Percentiles rank a stretch among this genome's conserved stretches.
Conservation (phyloP, 1,140 invertebrate species). For the Leptinotarsa lineolata region DNA sequence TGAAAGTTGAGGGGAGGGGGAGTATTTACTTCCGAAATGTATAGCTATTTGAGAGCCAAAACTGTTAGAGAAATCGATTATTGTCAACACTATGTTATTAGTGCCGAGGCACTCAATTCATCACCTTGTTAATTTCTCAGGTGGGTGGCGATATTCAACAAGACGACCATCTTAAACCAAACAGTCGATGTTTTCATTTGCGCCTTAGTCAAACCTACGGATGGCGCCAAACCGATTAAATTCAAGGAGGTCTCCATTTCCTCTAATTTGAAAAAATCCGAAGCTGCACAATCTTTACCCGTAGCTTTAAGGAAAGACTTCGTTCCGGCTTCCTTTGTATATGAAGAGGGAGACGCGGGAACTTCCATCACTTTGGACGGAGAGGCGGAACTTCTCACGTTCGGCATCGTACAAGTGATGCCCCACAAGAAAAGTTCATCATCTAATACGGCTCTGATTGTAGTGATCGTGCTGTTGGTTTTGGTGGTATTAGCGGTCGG, state of each 20-base stretch:
- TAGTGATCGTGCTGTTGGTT: background rate
- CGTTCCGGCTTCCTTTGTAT: background rate
- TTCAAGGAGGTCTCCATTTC: conserved; percentile 9
- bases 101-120: too few species aligned
- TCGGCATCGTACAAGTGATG: background rate
- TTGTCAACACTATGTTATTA: too few species aligned
- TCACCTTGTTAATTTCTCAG: background rate
- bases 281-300: background rate
- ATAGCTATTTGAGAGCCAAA: too few species aligned
- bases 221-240: background rate
- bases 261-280: background rate
- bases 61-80: too few species aligned
- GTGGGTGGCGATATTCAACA: conserved; percentile 11
- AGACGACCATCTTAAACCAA: conserved; percentile 14
- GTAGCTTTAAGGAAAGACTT: background rate
- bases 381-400: background rate
- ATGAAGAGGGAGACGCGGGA: background rate
- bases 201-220: background rate
- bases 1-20: too few species aligned
- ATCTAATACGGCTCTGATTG: conserved; percentile 10
- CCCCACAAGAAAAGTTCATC: background rate
- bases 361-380: background rate
- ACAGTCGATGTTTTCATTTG: conserved; percentile 3
- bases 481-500: background rate
- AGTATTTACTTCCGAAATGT: too few species aligned